These are phyloP conservation scores for Tokudaia muenninki DNA, from an alignment of 2,797 vertebrate species.

Conservation along the genomic window DNA sequence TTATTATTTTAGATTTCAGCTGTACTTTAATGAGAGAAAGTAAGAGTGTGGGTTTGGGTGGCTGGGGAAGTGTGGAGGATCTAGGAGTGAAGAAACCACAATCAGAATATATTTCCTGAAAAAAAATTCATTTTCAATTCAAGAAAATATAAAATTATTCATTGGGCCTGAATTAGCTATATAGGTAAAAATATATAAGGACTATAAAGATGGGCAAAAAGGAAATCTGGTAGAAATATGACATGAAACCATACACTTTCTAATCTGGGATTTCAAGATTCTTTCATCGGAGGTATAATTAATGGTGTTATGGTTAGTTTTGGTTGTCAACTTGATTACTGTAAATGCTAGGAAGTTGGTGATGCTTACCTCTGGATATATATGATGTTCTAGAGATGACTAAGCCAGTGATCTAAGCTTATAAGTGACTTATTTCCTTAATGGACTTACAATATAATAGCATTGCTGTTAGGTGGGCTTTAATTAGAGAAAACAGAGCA, in stretches of 20 bases:
- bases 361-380: background rate
- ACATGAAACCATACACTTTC: background rate
- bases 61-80: background rate
- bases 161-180: background rate
- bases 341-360: background rate
- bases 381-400: background rate
- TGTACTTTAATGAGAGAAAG: background rate
- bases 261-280: background rate
- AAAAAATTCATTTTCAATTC: background rate
- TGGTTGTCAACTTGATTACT: background rate
- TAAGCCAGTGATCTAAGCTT: background rate
- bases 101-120: background rate
- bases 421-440: background rate
- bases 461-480: background rate
- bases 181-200: background rate
- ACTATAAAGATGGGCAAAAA: constrained; percentile 6
- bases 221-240: background rate
- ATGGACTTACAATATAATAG: background rate
- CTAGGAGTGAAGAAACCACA: background rate
- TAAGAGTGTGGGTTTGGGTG: background rate
- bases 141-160: constrained; percentile 24
- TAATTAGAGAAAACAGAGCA: background rate
- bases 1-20: background rate
- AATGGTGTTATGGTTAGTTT: background rate
- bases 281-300: background rate